phyloP scores from a whole-genome alignment of 2,797 vertebrate species.

The Lithobates sylvaticus region DNA sequence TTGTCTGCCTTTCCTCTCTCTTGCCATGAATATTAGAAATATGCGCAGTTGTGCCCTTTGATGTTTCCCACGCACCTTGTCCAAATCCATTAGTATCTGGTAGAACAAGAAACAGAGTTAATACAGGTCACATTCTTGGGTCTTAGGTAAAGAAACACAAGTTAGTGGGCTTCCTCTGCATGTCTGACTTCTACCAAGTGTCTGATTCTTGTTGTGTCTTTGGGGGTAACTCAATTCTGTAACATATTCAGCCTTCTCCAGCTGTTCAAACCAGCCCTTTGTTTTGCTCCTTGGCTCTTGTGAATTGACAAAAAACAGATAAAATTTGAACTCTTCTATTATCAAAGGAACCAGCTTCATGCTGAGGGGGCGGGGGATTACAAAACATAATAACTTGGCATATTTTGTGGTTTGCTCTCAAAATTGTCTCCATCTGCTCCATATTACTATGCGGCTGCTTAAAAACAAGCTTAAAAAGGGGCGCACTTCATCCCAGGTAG shows the following conservation, averaged over 20 bases:
- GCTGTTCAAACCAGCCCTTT: constrained; percentile 31
- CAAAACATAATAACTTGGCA: constrained; percentile 36
- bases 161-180: constrained; percentile 28
- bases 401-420: constrained; percentile 38
- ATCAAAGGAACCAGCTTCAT: constrained; percentile 30
- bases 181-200: constrained; percentile 20
- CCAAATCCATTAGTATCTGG: constrained; percentile 56
- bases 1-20: not conserved
- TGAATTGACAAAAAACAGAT: constrained; percentile 50
- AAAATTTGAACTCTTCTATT: constrained; percentile 24
- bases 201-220: constrained; percentile 43
- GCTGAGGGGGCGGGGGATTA: constrained; percentile 13
- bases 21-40: constrained; percentile 29
- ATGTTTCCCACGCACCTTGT: constrained; percentile 60
- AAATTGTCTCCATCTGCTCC: constrained; percentile 45
- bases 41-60: constrained; percentile 45
- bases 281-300: constrained; percentile 5
- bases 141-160: constrained; percentile 57
- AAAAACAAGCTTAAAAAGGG: not conserved
- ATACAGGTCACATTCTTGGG: constrained; percentile 53
- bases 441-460: constrained; percentile 14
- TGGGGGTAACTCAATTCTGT: constrained; percentile 43
- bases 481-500: constrained; percentile 11
- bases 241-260: constrained; percentile 6
- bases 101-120: constrained; percentile 55